phyloP scores from a whole-genome alignment of 2,888 invertebrate species.

The Cephus nigrinus region DNA sequence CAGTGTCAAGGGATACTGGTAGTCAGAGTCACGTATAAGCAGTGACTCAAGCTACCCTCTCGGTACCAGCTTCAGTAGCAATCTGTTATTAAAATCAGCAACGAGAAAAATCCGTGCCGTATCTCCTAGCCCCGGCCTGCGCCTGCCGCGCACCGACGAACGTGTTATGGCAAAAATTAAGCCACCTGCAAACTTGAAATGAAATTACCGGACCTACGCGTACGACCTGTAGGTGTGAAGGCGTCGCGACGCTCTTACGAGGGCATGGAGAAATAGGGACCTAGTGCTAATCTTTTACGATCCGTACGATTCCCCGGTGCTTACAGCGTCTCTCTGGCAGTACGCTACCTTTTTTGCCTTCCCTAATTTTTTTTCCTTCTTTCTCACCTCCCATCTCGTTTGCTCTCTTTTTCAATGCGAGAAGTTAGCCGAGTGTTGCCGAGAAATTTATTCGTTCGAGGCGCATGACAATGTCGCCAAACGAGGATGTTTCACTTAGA shows the following conservation, averaged over 20 bases:
- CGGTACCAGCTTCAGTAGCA: slow-evolving; percentile 38
- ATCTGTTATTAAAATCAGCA: slow-evolving; percentile 67
- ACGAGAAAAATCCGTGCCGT: slow-evolving; percentile 67
- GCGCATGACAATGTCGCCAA: background rate
- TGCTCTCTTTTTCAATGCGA: background rate
- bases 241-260: background rate
- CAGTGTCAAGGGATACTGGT: slow-evolving; percentile 17
- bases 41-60: slow-evolving; percentile 54
- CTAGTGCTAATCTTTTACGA: background rate
- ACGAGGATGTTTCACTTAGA: background rate
- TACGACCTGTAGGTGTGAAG: background rate
- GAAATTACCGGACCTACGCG: slow-evolving; percentile 31
- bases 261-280: background rate
- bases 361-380: background rate
- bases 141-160: slow-evolving; percentile 46
- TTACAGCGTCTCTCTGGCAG: background rate
- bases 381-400: background rate
- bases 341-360: background rate
- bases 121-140: slow-evolving; percentile 47
- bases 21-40: slow-evolving; percentile 61
- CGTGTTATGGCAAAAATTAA: slow-evolving; percentile 66
- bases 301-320: background rate
- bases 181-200: slow-evolving; percentile 54
- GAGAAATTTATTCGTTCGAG: background rate
- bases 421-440: background rate